Conservation (phyloP, 2,888 invertebrate genomes). For the Hedychridium roseum region DNA sequence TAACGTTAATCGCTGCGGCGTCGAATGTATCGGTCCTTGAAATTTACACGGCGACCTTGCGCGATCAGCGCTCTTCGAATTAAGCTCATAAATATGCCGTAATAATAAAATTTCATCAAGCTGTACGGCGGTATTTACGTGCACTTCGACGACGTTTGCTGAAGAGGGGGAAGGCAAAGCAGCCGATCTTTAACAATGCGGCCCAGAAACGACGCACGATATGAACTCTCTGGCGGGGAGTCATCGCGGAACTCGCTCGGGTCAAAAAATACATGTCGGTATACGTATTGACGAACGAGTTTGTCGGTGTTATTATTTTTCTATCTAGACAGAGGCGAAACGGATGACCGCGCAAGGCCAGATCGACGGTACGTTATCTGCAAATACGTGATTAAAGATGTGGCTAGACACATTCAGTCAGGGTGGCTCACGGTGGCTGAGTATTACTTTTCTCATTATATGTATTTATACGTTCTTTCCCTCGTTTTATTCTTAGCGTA, state of each 20-base stretch:
- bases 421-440: conserved; percentile 54
- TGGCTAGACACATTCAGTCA: conserved; percentile 52
- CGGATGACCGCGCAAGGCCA: conserved; percentile 41
- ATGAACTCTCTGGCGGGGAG: too few species aligned
- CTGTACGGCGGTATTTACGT: too few species aligned
- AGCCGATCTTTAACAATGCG: too few species aligned
- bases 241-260: too few species aligned
- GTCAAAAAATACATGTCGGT: too few species aligned
- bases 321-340: conserved; percentile 15
- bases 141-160: too few species aligned
- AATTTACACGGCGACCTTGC: conserved; percentile 35
- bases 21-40: conserved; percentile 22
- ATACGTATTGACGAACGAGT: too few species aligned
- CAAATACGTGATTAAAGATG: conserved; percentile 46
- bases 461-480: conserved; percentile 11
- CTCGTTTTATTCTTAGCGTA: conserved; percentile 50
- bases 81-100: too few species aligned
- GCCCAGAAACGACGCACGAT: too few species aligned
- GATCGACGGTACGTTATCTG: conserved; percentile 34
- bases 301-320: conserved; percentile 11
- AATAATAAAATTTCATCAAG: too few species aligned
- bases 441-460: conserved; percentile 38
- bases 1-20: conserved; percentile 28
- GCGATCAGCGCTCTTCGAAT: conserved; percentile 29
- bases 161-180: too few species aligned